Conservation (phyloP, 2,113 vertebrate species). For the Chascanopsetta lugubris region DNA sequence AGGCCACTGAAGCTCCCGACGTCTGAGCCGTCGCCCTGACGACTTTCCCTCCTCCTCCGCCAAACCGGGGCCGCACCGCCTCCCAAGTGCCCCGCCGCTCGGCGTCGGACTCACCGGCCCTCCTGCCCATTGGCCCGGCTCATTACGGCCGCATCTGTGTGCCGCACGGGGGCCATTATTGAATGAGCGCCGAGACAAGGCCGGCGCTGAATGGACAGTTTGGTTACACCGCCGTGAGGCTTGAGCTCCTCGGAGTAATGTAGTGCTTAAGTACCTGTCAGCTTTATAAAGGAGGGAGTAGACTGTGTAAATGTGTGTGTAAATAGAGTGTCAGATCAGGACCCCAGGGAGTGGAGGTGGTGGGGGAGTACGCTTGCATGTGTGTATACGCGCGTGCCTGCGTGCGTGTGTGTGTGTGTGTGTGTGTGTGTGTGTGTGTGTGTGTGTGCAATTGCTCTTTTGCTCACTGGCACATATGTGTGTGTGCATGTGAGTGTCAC, state of each 20-base stretch:
- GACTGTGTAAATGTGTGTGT: constrained; percentile 80
- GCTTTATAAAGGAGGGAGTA: constrained; percentile 75
- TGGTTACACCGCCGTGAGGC: constrained; percentile 67
- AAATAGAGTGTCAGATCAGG: constrained; percentile 81
- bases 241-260: constrained; percentile 77
- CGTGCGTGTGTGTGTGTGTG: constrained; percentile 40
- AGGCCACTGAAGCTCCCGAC: not conserved
- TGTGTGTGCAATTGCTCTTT: constrained; percentile 35
- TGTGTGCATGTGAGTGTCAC: constrained; percentile 64
- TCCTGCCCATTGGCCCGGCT: constrained; percentile 30
- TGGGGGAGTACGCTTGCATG: constrained; percentile 43
- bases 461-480: constrained; percentile 57
- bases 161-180: constrained; percentile 65
- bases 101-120: constrained; percentile 23
- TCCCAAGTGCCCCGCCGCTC: constrained; percentile 45
- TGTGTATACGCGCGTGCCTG: constrained; percentile 43
- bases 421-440: constrained; percentile 37
- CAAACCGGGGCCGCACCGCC: constrained; percentile 28
- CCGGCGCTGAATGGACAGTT: constrained; percentile 66
- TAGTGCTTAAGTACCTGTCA: constrained; percentile 82
- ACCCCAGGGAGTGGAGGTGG: constrained; percentile 77
- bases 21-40: constrained; percentile 24
- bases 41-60: constrained; percentile 30
- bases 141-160: constrained; percentile 54
- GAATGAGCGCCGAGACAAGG: constrained; percentile 73